Base-by-base conservation (phyloP, 2,888 invertebrate genomes). In the Cephus pulcher region DNA sequence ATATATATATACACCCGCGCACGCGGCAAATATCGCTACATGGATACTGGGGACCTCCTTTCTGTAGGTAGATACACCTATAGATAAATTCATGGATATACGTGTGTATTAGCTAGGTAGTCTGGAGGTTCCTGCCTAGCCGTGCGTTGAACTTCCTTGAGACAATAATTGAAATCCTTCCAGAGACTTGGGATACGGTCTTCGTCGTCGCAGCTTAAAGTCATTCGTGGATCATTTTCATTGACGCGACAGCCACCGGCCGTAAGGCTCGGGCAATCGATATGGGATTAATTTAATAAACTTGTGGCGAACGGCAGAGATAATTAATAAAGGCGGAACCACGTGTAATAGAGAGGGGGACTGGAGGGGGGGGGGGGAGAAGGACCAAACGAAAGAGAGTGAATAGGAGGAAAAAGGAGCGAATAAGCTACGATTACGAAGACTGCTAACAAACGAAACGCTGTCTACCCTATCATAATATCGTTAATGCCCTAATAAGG, bases 91-190 rank as follows among this genome's bases (percentile, higher is more conserved):
- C 40, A 6, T 56, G 56, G 56, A 56, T 56, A 9, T 23, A 56
- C 23, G 56, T 23, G 9, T 0, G 15, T 56, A 1, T 56, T 56
- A 23, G 23, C 56, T 56, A 56, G 23, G 23, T 23, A 56, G 56
- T 74, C 77, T 76, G 74, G 78, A 79, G 81, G 79, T 83, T 77
- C 80, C 88, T 86, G 88, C 90, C 87, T 90, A 88, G 81, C 86
- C 90, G 81, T 82, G 90, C 90, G 82, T 90, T 87, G 89, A 91
- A 89, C 85, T 90, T 91, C 88, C 89, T 89, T 83, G 80, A 79
- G 81, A 83, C 82, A 85, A 87, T 88, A 86, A 88, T 88, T 88
- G 86, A 87, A 88, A 87, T 87, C 87, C 84, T 88, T 74, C 35
- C 32, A 23, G 12, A 34, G 76, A 76, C 71, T 76, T 75, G 76